These are phyloP conservation scores for Rhizoglyphus robini DNA, from an alignment of 1,140 invertebrate species.

Conservation along the genomic window DNA sequence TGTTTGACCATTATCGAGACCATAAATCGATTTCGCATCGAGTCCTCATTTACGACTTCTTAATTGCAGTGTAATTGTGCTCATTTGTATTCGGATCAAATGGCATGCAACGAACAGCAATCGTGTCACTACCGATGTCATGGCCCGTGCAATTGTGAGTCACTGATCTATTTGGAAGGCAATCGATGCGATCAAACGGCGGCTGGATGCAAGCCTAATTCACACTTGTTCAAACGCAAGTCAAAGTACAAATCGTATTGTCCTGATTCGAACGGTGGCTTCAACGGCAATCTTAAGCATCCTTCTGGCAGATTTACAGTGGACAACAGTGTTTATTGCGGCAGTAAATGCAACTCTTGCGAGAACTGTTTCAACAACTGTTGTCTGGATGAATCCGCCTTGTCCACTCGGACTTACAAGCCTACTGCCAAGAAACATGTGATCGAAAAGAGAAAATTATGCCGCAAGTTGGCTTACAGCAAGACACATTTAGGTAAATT, in stretches of 20 bases:
- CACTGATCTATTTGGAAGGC: background rate
- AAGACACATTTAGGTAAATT: background rate
- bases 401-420: too few relatives aligned
- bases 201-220: background rate
- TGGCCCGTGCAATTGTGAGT: background rate
- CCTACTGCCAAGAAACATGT: too few relatives aligned
- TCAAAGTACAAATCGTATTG: constrained; percentile 9
- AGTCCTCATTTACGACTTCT: too few relatives aligned
- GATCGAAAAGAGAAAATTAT: background rate
- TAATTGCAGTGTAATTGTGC: background rate
- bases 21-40: background rate
- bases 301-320: too few relatives aligned
- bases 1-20: background rate
- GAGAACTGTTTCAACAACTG: background rate
- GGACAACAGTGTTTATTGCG: too few relatives aligned
- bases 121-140: background rate
- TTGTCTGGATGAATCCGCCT: background rate
- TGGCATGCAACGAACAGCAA: background rate
- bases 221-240: background rate
- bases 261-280: background rate
- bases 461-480: constrained; percentile 5
- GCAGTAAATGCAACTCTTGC: background rate
- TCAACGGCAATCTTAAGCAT: background rate
- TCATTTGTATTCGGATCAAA: background rate
- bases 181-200: background rate